Conservation (phyloP, 2,113 vertebrate genomes). For the Ictalurus punctatus region DNA sequence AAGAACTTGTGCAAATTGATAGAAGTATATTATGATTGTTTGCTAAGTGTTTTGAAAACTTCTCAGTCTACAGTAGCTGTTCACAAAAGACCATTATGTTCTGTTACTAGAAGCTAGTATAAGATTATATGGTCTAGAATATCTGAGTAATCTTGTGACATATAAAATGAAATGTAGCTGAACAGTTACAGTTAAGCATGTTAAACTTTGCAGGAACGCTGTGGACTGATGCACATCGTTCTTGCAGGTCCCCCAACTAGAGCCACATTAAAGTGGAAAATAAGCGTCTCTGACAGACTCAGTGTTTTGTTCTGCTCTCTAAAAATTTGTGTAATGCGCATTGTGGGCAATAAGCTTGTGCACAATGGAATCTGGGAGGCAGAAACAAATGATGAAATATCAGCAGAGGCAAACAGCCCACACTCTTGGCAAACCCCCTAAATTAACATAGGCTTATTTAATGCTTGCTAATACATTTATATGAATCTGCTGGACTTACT, state of each 20-base stretch:
- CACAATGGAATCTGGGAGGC: constrained; percentile 71
- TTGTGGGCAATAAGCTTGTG: constrained; percentile 39
- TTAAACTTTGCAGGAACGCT: not conserved
- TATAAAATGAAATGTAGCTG: not conserved
- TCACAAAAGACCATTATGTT: not conserved
- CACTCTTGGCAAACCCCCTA: constrained; percentile 14
- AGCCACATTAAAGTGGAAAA: not conserved
- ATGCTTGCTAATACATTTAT: constrained; percentile 33
- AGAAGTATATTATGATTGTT: not conserved
- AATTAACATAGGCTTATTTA: constrained; percentile 1
- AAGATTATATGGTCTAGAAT: too few species aligned
- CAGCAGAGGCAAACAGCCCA: constrained; percentile 70
- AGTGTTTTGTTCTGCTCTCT: constrained; percentile 7
- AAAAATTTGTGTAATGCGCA: not conserved
- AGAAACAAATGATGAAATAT: constrained; percentile 74
- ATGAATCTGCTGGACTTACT: not conserved
- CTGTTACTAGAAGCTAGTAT: not conserved
- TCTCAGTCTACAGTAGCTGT: not conserved
- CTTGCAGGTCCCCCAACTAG: not conserved
- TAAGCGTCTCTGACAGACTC: not conserved
- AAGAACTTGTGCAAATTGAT: not conserved
- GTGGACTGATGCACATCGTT: not conserved
- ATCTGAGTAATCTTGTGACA: not conserved
- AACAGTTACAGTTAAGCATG: not conserved
- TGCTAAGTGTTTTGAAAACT: not conserved